Evolutionary conservation across 2,113 vertebrate genomes (phyloP), one percentile per base, ranked within the genome.

Genomic region (Crotalus viridis): DNA sequence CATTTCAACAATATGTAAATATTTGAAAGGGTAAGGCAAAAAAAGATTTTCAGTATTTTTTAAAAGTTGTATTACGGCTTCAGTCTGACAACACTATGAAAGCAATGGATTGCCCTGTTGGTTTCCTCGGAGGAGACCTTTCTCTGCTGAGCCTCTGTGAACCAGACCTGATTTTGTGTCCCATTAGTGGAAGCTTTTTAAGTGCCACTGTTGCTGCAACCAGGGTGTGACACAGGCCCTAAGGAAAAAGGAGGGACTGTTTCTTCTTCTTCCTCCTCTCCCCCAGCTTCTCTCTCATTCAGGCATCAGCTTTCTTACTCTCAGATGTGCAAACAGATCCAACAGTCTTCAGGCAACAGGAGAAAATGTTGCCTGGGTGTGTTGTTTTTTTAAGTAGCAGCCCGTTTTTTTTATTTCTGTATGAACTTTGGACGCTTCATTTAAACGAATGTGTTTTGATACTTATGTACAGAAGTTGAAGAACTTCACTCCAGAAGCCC

Each of bases 381-480:
- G 28, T 15, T 81, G 33, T 28, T 2, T 90, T 86, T 86, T 85
- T 4, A 59, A 81, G 33, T 39, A 81, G 33, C 19, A 91, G 52
- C 93, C 87, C 54, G 21, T 59, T 87, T 93, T 91, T 56, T 93
- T 89, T 7, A 51, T 85, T 22, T 85, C 56, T 91, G 59, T 81
- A 88, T 69, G n/a, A 46, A 88, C 90, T 56, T 89, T 93, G 54
- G 81, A 89, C 22, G 74, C 94, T 94, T 95, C 93, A 56, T 93
- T 90, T 28, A 48, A 94, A 19, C 93, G 81, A 93, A 48, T 95
- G 28, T 93, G 69, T 96, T 95, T 95, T 94, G 85, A 94, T 56
- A 95, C 0, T 87, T 91, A 19, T 93, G n/a, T 94, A 94, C 91
- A 94, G 69, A 94, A 92, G 43, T 95, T 95, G 10, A 93, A 95